Conservation (phyloP, 2,797 vertebrate species). For the Argyrosomus regius region DNA sequence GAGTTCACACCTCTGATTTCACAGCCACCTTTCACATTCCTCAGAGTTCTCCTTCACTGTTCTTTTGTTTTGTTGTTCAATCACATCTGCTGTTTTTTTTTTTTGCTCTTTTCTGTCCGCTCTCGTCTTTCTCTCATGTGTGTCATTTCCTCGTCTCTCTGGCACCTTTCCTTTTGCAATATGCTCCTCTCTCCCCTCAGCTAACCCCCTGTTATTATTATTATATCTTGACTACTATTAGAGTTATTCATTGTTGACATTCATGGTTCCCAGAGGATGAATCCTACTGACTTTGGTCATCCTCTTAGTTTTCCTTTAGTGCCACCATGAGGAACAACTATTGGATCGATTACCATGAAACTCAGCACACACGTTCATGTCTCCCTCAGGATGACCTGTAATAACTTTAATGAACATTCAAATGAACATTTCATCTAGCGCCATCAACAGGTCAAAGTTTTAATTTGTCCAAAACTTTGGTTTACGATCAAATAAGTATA, state of each 20-base stretch:
- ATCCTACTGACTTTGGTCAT: not conserved
- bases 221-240: not conserved
- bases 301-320: not conserved
- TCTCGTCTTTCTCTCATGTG: conserved; percentile 1
- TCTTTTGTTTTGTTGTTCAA: conserved; percentile 19
- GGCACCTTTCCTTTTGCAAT: not conserved
- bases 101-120: not conserved
- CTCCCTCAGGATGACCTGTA: not conserved
- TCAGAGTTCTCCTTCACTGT: conserved; percentile 1
- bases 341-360: not conserved
- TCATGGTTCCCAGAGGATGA: not conserved
- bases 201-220: conserved; percentile 1
- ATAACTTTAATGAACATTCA: not conserved
- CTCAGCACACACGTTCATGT: not conserved
- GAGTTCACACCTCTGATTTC: conserved; percentile 44
- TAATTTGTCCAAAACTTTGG: not conserved
- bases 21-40: conserved; percentile 39
- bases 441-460: not conserved
- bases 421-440: not conserved
- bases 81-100: not conserved
- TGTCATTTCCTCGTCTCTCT: conserved; percentile 24
- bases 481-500: not conserved
- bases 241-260: not conserved
- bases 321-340: not conserved
- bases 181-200: not conserved